Evolutionary conservation across 2,113 vertebrate species (phyloP).

Genomic region (Poicephalus gulielmi): DNA sequence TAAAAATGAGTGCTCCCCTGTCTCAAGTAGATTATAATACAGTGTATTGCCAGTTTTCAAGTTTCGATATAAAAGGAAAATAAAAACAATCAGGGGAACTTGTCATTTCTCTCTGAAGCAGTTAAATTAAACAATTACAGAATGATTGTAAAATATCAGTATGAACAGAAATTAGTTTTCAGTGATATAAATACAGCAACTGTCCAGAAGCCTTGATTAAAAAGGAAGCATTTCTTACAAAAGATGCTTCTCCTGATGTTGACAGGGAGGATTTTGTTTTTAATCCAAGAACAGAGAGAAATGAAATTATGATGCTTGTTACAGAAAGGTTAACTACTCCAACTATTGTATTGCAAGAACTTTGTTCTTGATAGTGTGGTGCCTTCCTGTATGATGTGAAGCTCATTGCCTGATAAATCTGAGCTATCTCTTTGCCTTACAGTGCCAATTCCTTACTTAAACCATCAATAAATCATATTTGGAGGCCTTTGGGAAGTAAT

Average conservation of each 20-base stretch:
- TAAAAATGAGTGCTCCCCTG: not conserved
- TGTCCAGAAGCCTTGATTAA: not conserved
- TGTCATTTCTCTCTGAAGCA: not conserved
- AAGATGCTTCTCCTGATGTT: not conserved
- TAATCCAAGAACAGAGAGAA: not conserved
- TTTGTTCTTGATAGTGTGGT: not conserved
- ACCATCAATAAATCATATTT: not conserved
- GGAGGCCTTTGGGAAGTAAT: not conserved
- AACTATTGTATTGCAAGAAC: not conserved
- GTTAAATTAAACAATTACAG: not conserved
- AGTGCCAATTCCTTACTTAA: not conserved
- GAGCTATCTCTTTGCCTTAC: not conserved
- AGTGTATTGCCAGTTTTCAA: not conserved
- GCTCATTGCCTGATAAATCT: not conserved
- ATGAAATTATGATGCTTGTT: not conserved
- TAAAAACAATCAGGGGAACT: rapidly evolving
- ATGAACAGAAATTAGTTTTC: not conserved
- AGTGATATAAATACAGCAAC: not conserved
- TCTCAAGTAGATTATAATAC: not conserved
- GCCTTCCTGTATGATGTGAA: not conserved
- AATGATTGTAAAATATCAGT: not conserved
- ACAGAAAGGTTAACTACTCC: not conserved
- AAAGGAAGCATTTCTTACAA: not conserved
- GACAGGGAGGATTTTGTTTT: not conserved
- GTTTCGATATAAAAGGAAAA: not conserved